Base-by-base conservation (phyloP, 2,888 invertebrate genomes). In the Abrostola tripartita region DNA sequence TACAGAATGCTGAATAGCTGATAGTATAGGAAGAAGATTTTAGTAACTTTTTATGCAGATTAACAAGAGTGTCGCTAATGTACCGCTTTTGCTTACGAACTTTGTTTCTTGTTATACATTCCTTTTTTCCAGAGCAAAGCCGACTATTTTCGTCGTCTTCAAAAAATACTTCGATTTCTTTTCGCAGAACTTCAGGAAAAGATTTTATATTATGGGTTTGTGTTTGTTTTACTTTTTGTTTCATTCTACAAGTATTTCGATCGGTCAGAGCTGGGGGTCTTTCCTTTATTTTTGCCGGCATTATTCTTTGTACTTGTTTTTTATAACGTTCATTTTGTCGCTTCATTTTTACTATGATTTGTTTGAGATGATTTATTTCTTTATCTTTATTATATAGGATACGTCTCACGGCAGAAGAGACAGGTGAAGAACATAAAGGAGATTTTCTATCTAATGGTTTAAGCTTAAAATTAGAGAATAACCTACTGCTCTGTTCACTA, bases 301-400 rank as follows among this genome's bases (percentile, higher is more conserved):
- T n/a, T 44, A 44, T 12, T 55, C 55, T 44, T 44, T 55, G 55
- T 9, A 55, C 35, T 55, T 47, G 35, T 42, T 55, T 55, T 42
- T 44, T 42, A 12, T 37, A 42, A 44, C 55, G 44, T 36, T 55
- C 42, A 12, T 42, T 55, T 55, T 55, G 11, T 44, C 12, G 44
- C 44, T 55, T 55, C 35, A 53, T 35, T 24, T 41, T 53, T 11
- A 41, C 2, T 41, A 53, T 53, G 6, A 53, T 53, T 41, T 24
- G 53, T 41, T 53, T 40, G 10, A 60, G 53, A 53, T 49, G 7
- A 35, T 38, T 37, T 12, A 60, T 60, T 24, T 60, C 60, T 53
- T 49, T 60, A 38, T 60, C 47, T 53, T 44, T 47, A 49, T 60
- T 60, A 40, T 60, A 60, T 11, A 53, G 44, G 44, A 60, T 47